phyloP scores from a whole-genome alignment of 2,113 vertebrate species.

The Salvelinus sp. region DNA sequence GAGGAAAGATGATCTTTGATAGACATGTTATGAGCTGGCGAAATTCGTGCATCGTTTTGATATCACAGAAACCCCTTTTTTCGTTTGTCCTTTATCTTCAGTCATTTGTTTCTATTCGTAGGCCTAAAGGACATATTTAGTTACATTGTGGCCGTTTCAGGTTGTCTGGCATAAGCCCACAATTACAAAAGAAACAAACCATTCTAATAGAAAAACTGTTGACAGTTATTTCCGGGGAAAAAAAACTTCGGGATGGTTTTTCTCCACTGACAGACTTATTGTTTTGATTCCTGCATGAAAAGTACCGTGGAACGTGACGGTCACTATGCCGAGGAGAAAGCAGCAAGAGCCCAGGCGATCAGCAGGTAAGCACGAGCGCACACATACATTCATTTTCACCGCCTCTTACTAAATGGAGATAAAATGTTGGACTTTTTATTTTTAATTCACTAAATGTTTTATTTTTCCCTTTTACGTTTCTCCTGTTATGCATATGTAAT shows the following conservation, averaged over 20 bases:
- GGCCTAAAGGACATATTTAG: conserved; percentile 27
- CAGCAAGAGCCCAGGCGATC: conserved; percentile 87
- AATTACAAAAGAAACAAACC: conserved; percentile 34
- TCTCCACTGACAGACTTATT: conserved; percentile 33
- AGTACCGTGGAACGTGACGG: conserved; percentile 71
- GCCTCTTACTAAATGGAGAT: background rate
- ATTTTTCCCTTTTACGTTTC: background rate
- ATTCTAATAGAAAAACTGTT: conserved; percentile 29
- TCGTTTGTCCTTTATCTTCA: conserved; percentile 24
- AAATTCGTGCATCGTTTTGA: conserved; percentile 43
- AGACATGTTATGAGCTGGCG: conserved; percentile 61
- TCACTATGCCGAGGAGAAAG: conserved; percentile 83
- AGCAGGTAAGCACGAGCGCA: conserved; percentile 74
- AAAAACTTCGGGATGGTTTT: conserved; percentile 27
- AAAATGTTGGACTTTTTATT: background rate
- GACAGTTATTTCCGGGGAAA: conserved; percentile 46
- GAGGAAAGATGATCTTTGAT: conserved; percentile 70
- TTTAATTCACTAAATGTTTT: background rate
- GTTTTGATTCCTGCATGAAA: conserved; percentile 71
- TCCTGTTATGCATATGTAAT: background rate
- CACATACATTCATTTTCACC: conserved; percentile 20
- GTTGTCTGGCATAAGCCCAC: conserved; percentile 42
- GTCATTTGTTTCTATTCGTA: conserved; percentile 16
- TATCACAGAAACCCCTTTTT: conserved; percentile 15
- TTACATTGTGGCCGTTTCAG: conserved; percentile 5